Evolutionary conservation across 2,888 invertebrate species (phyloP), one percentile per base, ranked within the genome.

Genomic region (Philopedon plagiatum): DNA sequence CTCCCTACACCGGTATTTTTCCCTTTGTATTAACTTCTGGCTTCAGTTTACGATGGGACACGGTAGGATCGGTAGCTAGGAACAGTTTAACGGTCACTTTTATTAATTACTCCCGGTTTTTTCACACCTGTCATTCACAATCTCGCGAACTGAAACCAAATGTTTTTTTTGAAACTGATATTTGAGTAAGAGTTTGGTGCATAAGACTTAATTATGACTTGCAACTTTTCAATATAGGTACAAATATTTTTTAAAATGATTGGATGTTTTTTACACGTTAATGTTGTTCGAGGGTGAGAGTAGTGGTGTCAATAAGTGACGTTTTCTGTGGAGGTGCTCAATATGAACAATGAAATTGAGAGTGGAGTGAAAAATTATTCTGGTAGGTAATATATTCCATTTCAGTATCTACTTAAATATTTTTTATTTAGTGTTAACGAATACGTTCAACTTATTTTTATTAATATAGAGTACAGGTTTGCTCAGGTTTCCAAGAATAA

Each of bases 321-420:
- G 39, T 39, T 60, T 44, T 58, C 7, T 34, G 56, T 64, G 58
- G 9, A 19, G 34, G 68, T 68, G 61, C 64, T 71, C 74, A 74
- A 74, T 74, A 74, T 74, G 74, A 74, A 74, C 74, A 74, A 74
- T 74, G 74, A 74, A 67, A 57, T 70, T 65, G 70, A 73, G 32
- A 51, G 63, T 37, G 72, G 61, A 51, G 72, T 62, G 21, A 75
- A 75, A 70, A 69, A 70, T 72, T 75, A 67, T 60, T 69, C 75
- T 60, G 75, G 75, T 75, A 71, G 18, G 67, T n/a, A n/a, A 37
- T 23, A 46, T 4, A 1, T 9, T 26, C 19, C 29, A 5, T 23
- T 13, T 39, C 1, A n/a, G 11, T 46, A 23, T 9, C 11, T 11
- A 23, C 15, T n/a, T 39, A 39, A 15, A 26, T n/a, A n/a, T n/a